Conservation (phyloP, 2,888 invertebrate genomes). For the Sarcophaga carnaria region DNA sequence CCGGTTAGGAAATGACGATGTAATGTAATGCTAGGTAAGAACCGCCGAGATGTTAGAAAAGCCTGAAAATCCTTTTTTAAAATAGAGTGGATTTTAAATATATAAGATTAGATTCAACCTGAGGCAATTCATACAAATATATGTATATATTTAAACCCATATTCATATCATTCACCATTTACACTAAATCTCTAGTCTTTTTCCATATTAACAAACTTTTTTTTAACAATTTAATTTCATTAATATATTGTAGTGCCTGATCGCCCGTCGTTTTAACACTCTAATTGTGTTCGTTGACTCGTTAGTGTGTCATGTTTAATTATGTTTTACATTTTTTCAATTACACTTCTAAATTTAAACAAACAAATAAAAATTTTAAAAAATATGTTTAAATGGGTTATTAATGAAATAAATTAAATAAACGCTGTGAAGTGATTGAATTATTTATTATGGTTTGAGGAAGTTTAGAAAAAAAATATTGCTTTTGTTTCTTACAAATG, state of each 20-base stretch:
- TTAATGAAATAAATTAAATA: slow-evolving; percentile 30
- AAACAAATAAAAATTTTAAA: background rate
- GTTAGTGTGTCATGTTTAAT: background rate
- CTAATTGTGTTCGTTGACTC: background rate
- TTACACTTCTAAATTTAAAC: slow-evolving; percentile 8
- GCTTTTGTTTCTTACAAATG: slow-evolving; percentile 26
- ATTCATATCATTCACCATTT: too few relatives aligned
- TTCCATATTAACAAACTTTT: background rate
- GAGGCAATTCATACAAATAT: too few relatives aligned
- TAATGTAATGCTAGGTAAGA: too few relatives aligned
- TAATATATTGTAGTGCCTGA: background rate
- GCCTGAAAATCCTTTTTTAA: too few relatives aligned
- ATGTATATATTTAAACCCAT: too few relatives aligned
- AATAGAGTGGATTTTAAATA: too few relatives aligned
- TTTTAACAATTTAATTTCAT: background rate
- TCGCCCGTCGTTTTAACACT: slow-evolving; percentile 4
- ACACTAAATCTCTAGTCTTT: too few relatives aligned
- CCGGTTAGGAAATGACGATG: too few relatives aligned
- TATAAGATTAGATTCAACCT: too few relatives aligned
- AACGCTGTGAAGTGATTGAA: slow-evolving; percentile 16
- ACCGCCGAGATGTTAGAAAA: too few relatives aligned
- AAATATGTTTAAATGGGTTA: slow-evolving; percentile 41
- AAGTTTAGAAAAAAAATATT: slow-evolving; percentile 30
- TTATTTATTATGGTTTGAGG: slow-evolving; percentile 24
- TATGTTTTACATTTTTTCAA: slow-evolving; percentile 9